Conservation (phyloP, 2,888 invertebrate species). For the Aradus depressus region DNA sequence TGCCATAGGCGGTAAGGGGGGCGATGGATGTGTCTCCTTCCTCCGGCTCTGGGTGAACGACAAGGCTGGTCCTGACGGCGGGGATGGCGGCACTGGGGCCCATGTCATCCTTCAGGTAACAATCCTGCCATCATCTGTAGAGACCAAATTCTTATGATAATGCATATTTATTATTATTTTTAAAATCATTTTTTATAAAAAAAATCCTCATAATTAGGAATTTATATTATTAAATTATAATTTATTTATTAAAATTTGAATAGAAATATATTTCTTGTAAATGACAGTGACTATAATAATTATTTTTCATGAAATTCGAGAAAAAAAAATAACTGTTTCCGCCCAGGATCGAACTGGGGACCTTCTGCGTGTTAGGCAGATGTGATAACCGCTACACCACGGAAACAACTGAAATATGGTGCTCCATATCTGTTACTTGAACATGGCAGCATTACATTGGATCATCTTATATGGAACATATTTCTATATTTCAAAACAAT, state of each 20-base stretch:
- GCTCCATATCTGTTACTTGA: no score
- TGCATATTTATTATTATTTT: slow-evolving; percentile 5
- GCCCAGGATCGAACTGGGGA: slow-evolving; percentile 84
- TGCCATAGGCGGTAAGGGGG: slow-evolving; percentile 76
- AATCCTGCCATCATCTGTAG: slow-evolving; percentile 12
- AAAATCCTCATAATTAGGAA: no score
- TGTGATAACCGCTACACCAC: slow-evolving; percentile 87
- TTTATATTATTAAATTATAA: no score
- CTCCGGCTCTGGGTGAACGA: slow-evolving; percentile 71
- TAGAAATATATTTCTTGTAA: no score
- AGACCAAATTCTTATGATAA: neutral
- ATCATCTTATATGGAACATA: no score
- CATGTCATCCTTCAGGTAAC: slow-evolving; percentile 77
- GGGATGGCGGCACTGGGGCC: slow-evolving; percentile 92
- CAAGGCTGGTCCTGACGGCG: slow-evolving; percentile 87
- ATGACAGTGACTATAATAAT: no score
- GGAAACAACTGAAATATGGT: no score
- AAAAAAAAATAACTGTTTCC: slow-evolving; percentile 47
- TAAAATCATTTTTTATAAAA: no score
- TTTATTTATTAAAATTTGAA: no score
- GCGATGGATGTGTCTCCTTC: slow-evolving; percentile 86
- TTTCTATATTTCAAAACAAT: no score
- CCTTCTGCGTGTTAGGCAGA: slow-evolving; percentile 87
- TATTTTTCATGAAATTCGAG: no score
- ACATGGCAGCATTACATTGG: no score